Evolutionary conservation across 2,797 vertebrate genomes (phyloP), one percentile per base, ranked within the genome.

Genomic region (Pitangus sulphuratus): DNA sequence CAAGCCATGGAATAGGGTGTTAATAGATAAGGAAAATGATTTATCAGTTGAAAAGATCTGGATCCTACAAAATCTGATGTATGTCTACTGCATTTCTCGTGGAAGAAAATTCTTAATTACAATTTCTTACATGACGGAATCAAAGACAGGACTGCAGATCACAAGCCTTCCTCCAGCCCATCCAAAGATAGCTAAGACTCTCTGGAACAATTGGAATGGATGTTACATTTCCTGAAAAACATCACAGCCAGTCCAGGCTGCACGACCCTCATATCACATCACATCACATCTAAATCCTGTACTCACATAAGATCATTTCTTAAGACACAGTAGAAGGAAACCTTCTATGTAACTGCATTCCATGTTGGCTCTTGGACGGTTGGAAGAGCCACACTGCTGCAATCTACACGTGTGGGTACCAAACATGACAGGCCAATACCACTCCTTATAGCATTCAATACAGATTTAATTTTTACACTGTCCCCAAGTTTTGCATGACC

Each of bases 251-350:
- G 54, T 76, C 20, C 1, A 5, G 22, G 45, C 50, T 44, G 40
- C 72, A 61, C 0, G 0, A 64, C 37, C 7, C 9, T 61, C 21
- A 1, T 3, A 66, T 12, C 33, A 33, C 10, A 61, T 12, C 33
- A 33, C 10, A 61, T n/a, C 3, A 8, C 18, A 78, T 42, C 5
- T 68, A 60, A 28, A 76, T 19, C 54, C 16, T 81, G 25, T 47
- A 71, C n/a, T 44, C 31, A 56, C 2, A 0, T 5, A 37, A 25
- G 25, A 56, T 14, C 2, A 60, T 31, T 92, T 72, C 44, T 54
- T 37, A 87, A 30, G 19, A 68, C 25, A 42, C 21, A 39, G 25
- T 0, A 71, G 22, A 84, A 80, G 11, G 13, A 76, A 64, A 72
- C 19, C 7, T 51, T 44, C 28, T 12, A 15, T 4, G 2, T 24